Base-by-base conservation (phyloP, 1,140 invertebrate species). In the Portunus trituberculatus region DNA sequence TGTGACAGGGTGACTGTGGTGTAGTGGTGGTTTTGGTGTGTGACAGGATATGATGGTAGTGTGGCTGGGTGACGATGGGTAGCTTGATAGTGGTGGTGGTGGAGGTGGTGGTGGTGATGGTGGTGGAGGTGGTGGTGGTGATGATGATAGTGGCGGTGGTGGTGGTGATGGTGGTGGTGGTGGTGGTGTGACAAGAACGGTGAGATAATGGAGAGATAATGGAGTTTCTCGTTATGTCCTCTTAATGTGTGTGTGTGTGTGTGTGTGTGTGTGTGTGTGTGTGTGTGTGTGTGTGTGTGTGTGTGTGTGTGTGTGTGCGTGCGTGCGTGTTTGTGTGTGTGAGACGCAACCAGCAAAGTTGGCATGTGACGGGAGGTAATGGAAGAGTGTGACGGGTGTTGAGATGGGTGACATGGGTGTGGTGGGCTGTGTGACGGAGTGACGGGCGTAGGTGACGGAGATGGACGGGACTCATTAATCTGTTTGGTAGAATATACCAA, bases 1-100 rank as follows among this genome's bases (percentile, higher is more conserved):
- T 32, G 29, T 88, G 31, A 86, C 28, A 28, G 83, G 1, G 39
- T 39, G n/a, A n/a, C n/a, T n/a, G 52, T 59, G 52, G 52, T 20
- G 52, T 14, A 10, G 52, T 59, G 52, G 52, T 20, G 16, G 12
- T 59, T 2, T 52, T 0, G 16, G 83, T 31, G 8, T 59, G 8
- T 59, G 52, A 14, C 39, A 39, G 39, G 39, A 6, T n/a, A 6
- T 39, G 6, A 6, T 39, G 39, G 39, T 39, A n/a, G 39, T 39
- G 52, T 59, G 52, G 8, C 10, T 4, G 52, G 52, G 52, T 59
- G 52, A 59, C 10, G 3, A 10, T n/a, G 76, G 76, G 28, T 25
- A 76, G 67, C 12, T n/a, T 76, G n/a, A n/a, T 76, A n/a, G 76
- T 83, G 76, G 76, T 83, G 76, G 76, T 83, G 76, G 76, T 83